Base-by-base conservation (phyloP, 2,888 invertebrate species). In the Salticus scenicus region DNA sequence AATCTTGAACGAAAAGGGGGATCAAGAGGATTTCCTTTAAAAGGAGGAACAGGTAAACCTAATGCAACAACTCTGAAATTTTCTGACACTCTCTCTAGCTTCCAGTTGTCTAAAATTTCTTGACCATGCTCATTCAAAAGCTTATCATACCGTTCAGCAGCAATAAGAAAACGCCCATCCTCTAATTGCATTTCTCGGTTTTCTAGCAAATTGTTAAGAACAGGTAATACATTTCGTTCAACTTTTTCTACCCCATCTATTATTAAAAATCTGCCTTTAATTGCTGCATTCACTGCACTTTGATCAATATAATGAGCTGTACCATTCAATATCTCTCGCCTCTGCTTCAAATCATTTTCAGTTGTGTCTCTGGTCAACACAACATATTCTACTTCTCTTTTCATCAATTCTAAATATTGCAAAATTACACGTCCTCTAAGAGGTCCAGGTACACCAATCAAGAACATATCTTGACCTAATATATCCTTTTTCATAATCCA, bases 101-200 rank as follows among this genome's bases (percentile, higher is more conserved):
- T 95, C 96, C 97, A 97, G 88, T 92, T 93, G 87, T 95, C 94
- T 66, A 99, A 92, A 90, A 97, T 96, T 88, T 94, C 94, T 87
- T 94, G 92, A 0, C 94, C 94, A 90, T 98, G 95, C 89, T 95
- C 94, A 1, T 5, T 14, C 17, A 97, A 91, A 20, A 99, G 92
- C 91, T 96, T 96, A 90, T 99, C 98, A 90, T 97, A 99, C 92
- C 97, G 94, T 2, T 94, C 92, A 10, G 97, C 95, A 0, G 97
- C 95, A 90, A 99, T 95, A 51, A 99, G 92, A 91, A 98, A 96
- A 89, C 98, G 93, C 0, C 99, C 99, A 92, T 98, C 98, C 92
- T 99, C 98, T 87, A 99, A 92, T 92, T 98, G 97, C 98, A 99
- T 98, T 92, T 99, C 99, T 80, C 98, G 93, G 92, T 99, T 99